A percentile compares a stretch with the other conserved stretches of the same genome.
These are phyloP conservation scores for Brachyhypopomus gauderio DNA, from an alignment of 2,113 vertebrate genomes.

Conservation along the genomic window DNA sequence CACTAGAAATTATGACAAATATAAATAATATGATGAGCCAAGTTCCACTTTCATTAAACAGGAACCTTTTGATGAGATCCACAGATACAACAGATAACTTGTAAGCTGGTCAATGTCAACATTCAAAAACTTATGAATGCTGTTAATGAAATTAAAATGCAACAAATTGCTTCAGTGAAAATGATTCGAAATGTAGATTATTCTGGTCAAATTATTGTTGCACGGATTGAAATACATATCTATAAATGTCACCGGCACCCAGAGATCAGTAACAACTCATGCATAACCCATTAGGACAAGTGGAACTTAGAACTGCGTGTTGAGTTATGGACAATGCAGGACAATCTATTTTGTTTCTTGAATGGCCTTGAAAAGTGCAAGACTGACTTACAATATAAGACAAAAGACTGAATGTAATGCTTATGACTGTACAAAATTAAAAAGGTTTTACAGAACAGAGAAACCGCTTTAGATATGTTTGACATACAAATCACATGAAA, in stretches of 20 bases:
- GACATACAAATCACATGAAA: not conserved
- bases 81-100: not conserved
- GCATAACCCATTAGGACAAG: conserved; percentile 41
- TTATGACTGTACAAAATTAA: not conserved
- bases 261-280: not conserved
- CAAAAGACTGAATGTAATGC: not conserved
- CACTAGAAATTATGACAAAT: not conserved
- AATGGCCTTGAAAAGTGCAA: not conserved
- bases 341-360: not conserved
- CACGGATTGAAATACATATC: too few relatives aligned
- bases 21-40: not conserved
- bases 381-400: not conserved
- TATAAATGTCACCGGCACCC: too few relatives aligned
- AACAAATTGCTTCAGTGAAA: not conserved
- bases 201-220: too few relatives aligned
- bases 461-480: not conserved
- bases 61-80: not conserved
- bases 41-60: not conserved
- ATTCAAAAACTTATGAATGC: not conserved
- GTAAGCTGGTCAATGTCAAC: not conserved
- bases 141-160: not conserved
- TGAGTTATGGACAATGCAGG: not conserved
- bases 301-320: not conserved
- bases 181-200: not conserved
- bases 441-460: not conserved